Evolutionary conservation across 53 echinoderm and acorn worm species (phyloP).

Genomic region (Glandiceps talaboti): DNA sequence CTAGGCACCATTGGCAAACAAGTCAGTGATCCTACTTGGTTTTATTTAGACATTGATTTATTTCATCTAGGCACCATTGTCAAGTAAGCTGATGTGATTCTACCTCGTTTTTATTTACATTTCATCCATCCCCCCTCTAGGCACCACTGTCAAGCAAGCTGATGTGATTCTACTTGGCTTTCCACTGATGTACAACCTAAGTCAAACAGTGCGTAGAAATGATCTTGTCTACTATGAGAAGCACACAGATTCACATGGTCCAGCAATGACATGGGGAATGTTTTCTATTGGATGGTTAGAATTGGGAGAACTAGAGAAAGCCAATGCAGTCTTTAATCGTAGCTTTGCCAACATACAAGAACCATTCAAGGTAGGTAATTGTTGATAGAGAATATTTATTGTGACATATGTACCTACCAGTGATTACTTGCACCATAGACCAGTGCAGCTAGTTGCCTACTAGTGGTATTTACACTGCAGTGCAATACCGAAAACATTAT

Average conservation of each 20-base stretch:
- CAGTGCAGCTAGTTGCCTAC: no score
- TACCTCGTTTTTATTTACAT: no score
- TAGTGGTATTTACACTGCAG: no score
- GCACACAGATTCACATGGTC: constrained; percentile 63
- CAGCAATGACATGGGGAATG: constrained; percentile 99
- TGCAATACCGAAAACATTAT: no score
- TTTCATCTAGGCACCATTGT: constrained; percentile 34
- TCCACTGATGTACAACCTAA: constrained; percentile 56
- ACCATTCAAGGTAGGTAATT: constrained; percentile 66
- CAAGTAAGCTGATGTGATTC: constrained; percentile 96
- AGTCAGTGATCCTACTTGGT: no score
- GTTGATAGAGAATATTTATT: no score
- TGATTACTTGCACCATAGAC: no score
- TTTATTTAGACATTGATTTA: no score
- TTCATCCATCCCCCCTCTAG: constrained; percentile 7
- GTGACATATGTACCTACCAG: no score
- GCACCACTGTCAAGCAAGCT: constrained; percentile 72
- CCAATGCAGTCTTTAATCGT: constrained; percentile 36
- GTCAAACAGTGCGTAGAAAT: constrained; percentile 15
- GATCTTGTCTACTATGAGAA: constrained; percentile 56
- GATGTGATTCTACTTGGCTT: constrained; percentile 85
- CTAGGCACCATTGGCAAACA: no score
- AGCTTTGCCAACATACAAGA: constrained; percentile 58
- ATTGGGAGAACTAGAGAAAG: constrained; percentile 28
- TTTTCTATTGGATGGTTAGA: constrained; percentile 82